A percentile compares a stretch with the other conserved stretches of the same genome.
Evolutionary conservation across 2,113 vertebrate species (phyloP).

Genomic region (Petroica traversi): DNA sequence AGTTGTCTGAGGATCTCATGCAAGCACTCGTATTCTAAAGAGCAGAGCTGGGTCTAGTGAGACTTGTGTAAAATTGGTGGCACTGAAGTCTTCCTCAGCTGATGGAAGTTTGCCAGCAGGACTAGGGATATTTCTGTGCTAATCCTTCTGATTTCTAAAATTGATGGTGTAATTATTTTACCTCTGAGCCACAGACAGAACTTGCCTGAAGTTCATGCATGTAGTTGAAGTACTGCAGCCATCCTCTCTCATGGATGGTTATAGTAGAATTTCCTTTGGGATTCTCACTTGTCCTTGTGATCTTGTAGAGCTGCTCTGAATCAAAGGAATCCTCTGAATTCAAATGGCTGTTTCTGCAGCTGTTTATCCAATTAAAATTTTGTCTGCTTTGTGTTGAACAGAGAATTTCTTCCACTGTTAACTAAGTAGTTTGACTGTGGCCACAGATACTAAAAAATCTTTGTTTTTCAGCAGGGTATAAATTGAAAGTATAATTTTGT

Average conservation of each 20-base stretch:
- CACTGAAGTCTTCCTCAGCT: not conserved
- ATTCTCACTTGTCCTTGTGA: not conserved
- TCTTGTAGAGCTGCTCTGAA: not conserved
- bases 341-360: not conserved
- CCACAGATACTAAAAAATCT: not conserved
- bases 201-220: not conserved
- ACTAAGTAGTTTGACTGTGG: not conserved
- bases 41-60: not conserved
- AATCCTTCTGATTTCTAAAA: not conserved
- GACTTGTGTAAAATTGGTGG: not conserved
- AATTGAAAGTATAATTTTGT: not conserved
- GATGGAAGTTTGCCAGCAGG: not conserved
- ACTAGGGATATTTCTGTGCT: not conserved
- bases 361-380: not conserved
- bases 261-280: not conserved
- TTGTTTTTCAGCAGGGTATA: not conserved
- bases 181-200: not conserved
- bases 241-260: not conserved
- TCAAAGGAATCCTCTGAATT: not conserved
- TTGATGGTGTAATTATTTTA: not conserved
- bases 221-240: not conserved
- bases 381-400: not conserved
- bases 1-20: not conserved
- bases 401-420: not conserved
- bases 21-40: not conserved